A percentile compares a stretch with the other conserved stretches of the same genome.
phyloP scores from a whole-genome alignment of 2,888 invertebrate genomes.

The Caenorhabditis parvicauda region DNA sequence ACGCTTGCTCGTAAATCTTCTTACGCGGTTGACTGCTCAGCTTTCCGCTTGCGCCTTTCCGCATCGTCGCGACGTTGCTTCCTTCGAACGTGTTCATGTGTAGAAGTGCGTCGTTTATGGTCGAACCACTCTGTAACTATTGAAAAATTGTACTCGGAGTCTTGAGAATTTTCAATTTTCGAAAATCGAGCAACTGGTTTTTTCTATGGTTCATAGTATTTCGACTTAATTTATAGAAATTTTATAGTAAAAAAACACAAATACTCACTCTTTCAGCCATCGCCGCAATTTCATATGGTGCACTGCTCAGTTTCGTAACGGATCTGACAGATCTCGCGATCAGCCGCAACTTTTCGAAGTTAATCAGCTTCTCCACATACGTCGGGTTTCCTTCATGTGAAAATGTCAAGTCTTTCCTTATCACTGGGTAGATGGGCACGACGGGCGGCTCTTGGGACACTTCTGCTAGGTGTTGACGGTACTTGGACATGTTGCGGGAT shows the following conservation, averaged over 20 bases:
- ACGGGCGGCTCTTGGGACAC: conserved; percentile 53
- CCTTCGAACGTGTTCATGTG: conserved; percentile 58
- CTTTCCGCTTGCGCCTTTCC: conserved; percentile 34
- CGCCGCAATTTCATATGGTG: conserved; percentile 69
- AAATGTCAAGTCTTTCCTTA: conserved; percentile 82
- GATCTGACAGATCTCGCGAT: conserved; percentile 84
- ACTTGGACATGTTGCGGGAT: conserved; percentile 96
- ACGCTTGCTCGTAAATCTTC: conserved; percentile 70
- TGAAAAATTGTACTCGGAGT: too few relatives aligned
- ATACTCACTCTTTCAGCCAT: conserved; percentile 44
- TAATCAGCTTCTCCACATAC: conserved; percentile 68
- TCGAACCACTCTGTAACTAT: conserved; percentile 42
- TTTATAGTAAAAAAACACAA: background rate
- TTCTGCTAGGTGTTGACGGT: conserved; percentile 79
- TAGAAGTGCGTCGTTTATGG: conserved; percentile 50
- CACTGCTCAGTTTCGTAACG: conserved; percentile 82
- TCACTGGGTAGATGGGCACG: conserved; percentile 70
- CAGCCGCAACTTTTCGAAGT: conserved; percentile 97
- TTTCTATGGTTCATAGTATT: background rate
- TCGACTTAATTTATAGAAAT: background rate
- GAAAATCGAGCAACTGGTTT: background rate
- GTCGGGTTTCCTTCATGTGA: conserved; percentile 87
- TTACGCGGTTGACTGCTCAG: conserved; percentile 44
- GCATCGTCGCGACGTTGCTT: conserved; percentile 53
- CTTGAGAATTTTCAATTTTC: background rate